Base-by-base conservation (phyloP, 2,113 vertebrate genomes). In the Aptenodytes patagonicus region DNA sequence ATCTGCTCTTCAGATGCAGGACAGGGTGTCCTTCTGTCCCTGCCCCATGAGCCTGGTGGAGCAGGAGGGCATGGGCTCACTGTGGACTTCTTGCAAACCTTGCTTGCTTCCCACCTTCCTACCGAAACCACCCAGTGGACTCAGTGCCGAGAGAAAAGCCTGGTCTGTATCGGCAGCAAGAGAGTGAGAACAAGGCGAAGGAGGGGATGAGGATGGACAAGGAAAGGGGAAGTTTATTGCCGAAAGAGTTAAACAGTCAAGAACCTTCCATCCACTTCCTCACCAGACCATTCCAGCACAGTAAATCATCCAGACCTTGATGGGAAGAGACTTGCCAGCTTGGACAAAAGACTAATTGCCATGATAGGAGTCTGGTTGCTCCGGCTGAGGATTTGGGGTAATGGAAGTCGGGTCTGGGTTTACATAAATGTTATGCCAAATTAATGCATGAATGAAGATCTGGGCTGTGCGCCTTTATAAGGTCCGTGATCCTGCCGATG, bases 241-340 rank as follows among this genome's bases (percentile, higher is more conserved):
- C 0, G 1, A 73, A 49, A 54, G 82, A 87, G 55, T 65, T 79
- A 75, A 95, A 80, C 38, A 26, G 29, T 47, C 3, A 17, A 52
- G 87, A 83, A 83, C 20, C 78, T 90, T 75, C 51, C 44, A n/a
- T 78, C 46, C 61, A n/a, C 24, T 46, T 75, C 78, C 73, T 79
- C 57, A 34, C 49, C 66, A 75, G 55, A 25, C 29, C 57, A 24
- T 80, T 90, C 78, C 61, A 90, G 62, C 31, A 17, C 61, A 38
- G 55, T 87, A 91, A 95, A 95, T 91, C 82, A 90, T 42, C 73
- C 87, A 42, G 44, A 55, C 57, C 68, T 75, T 83, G 91, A 80
- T 1, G 2, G 57, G 44, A 70, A 70, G 44, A 49, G 32, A 44
- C 61, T 32, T 93, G 94, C 90, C 87, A 93, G 83, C 34, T 93